These are phyloP conservation scores for Hypselothyrea guttata DNA, from an alignment of 2,888 invertebrate species.

Conservation along the genomic window DNA sequence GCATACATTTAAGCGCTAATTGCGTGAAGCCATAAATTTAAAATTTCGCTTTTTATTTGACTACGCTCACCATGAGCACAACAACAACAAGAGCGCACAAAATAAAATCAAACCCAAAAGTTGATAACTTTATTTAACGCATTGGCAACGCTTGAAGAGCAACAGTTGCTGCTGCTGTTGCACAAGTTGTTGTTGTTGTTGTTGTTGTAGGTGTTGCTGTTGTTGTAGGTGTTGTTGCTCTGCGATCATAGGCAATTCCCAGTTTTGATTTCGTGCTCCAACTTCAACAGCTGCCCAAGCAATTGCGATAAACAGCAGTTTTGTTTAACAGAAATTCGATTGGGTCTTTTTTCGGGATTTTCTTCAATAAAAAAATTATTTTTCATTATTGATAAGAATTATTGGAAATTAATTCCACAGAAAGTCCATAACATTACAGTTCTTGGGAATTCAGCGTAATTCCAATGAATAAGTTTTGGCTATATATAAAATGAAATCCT, in stretches of 20 bases:
- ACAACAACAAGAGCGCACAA: conserved; percentile 18
- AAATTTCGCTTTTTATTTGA: conserved; percentile 59
- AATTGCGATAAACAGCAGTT: conserved; percentile 1
- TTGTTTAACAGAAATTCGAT: too few relatives aligned
- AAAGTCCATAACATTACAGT: too few relatives aligned
- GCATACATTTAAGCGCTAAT: conserved; percentile 78
- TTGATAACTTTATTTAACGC: conserved; percentile 71
- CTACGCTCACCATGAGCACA: conserved; percentile 29
- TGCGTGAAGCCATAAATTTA: conserved; percentile 79
- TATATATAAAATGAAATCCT: too few relatives aligned
- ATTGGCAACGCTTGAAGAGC: conserved; percentile 59
- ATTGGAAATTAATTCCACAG: too few relatives aligned
- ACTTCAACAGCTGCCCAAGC: conserved; percentile 21
- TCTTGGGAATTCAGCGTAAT: too few relatives aligned
- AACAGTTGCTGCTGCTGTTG: conserved; percentile 46
- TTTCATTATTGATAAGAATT: not conserved
- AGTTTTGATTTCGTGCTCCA: not conserved
- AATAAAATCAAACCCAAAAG: conserved; percentile 17
- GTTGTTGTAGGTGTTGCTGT: conserved; percentile 8
- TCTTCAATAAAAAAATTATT: too few relatives aligned
- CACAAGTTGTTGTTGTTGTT: not conserved
- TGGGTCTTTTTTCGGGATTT: too few relatives aligned
- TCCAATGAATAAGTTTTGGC: too few relatives aligned
- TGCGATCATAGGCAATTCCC: conserved; percentile 16
- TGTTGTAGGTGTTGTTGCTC: conserved; percentile 11